phyloP scores from a whole-genome alignment of 2,888 invertebrate genomes.

The Dasypolia templi region DNA sequence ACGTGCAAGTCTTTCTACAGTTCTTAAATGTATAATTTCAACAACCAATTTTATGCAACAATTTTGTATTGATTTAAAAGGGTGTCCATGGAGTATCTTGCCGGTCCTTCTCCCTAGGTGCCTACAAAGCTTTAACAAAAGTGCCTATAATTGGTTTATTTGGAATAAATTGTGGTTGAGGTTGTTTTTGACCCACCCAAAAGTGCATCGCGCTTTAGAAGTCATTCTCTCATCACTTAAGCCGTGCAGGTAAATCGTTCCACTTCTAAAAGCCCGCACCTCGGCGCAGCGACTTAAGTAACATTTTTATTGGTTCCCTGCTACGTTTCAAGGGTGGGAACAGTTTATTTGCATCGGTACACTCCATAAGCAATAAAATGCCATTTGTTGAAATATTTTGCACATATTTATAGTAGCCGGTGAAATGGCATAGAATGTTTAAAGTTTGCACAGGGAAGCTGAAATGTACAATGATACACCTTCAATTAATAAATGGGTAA shows the following conservation, averaged over 20 bases:
- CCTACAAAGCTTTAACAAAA: too few relatives aligned
- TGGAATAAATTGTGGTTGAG: too few relatives aligned
- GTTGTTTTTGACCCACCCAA: too few relatives aligned
- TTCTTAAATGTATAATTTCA: too few relatives aligned
- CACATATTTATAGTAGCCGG: not conserved
- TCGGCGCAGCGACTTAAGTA: conserved; percentile 47
- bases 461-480: not conserved
- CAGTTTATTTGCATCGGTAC: conserved; percentile 54
- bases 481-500: not conserved
- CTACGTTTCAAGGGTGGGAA: conserved; percentile 43
- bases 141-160: too few relatives aligned
- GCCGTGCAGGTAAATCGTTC: conserved; percentile 40
- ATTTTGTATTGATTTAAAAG: too few relatives aligned
- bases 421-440: not conserved
- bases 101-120: too few relatives aligned
- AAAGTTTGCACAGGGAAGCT: not conserved
- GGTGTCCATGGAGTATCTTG: too few relatives aligned
- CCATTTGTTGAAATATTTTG: conserved; percentile 9
- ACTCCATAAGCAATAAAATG: conserved; percentile 15
- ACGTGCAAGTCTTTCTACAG: too few relatives aligned
- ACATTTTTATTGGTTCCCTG: conserved; percentile 64
- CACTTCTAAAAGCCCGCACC: conserved; percentile 58
- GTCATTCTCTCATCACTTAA: conserved; percentile 30
- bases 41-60: too few relatives aligned
- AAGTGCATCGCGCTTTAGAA: too few relatives aligned